Evolutionary conservation across 2,888 invertebrate species (phyloP).

Genomic region (Yponomeuta cagnagella): DNA sequence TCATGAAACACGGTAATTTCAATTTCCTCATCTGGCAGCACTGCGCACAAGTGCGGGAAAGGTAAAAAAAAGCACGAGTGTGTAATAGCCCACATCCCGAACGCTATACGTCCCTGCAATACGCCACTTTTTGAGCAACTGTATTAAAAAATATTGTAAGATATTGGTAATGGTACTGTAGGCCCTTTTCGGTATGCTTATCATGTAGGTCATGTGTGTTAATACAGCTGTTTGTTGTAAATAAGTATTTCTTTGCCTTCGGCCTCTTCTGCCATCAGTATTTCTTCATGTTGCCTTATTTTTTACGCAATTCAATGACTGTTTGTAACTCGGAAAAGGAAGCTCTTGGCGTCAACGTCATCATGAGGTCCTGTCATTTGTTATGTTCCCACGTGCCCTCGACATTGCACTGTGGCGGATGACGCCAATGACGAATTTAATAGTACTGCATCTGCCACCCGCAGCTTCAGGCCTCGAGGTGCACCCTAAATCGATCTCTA

Average conservation of each 20-base stretch:
- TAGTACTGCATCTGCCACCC: constrained; percentile 53
- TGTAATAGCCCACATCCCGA: no score
- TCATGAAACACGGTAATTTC: no score
- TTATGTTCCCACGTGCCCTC: constrained; percentile 36
- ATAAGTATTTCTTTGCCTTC: background rate
- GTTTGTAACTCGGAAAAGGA: background rate
- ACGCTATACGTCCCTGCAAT: no score
- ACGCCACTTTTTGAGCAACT: no score
- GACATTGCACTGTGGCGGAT: constrained; percentile 63
- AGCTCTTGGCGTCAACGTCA: constrained; percentile 12
- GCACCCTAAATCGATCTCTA: constrained; percentile 7
- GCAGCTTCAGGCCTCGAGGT: background rate
- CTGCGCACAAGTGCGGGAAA: no score
- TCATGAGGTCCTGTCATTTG: constrained; percentile 6
- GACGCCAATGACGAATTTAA: constrained; percentile 53
- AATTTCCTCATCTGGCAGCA: no score
- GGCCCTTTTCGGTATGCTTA: background rate
- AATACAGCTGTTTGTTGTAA: background rate
- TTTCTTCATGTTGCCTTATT: background rate
- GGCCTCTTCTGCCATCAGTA: no score
- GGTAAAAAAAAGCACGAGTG: no score
- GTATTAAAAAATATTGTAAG: background rate
- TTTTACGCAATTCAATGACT: constrained; percentile 10
- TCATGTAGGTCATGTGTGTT: background rate
- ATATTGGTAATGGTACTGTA: background rate